Base-by-base conservation (phyloP, 2,113 vertebrate genomes). In the Ptyas mucosa region DNA sequence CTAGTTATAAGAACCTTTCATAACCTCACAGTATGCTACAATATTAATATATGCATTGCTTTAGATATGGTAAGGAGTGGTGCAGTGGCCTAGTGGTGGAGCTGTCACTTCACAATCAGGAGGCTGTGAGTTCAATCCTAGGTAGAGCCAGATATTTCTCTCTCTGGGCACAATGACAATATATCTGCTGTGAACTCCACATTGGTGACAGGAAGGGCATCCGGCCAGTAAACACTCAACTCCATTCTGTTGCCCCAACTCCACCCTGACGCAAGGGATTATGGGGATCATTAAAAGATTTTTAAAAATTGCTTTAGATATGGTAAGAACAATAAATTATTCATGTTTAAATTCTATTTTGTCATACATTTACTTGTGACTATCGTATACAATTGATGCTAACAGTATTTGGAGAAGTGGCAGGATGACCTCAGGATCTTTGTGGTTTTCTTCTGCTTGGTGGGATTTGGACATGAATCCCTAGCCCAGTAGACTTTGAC, bases 41-140 rank as follows among this genome's bases (percentile, higher is more conserved):
- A 85, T 89, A 24, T 92, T 85, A 92, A 34, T 8, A 23, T 85
- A 92, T 92, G 49, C 85, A 85, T 89, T 92, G 8, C 21, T 46
- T 89, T 46, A 57, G 49, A 29, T 54, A 88, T 24, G 7, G 18
- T 89, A 29, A n/a, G 58, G 54, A 55, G 54, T 21, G 54, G 54
- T 21, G 54, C 18, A 21, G 54, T 21, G 54, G 18, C 18, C 54
- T 55, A 21, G 54, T 20, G 18, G 54, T 55, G 54, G 54, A 55
- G 18, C 18, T 55, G 18, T 55, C 18, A 15, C 18, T 4, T 55
- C 54, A 20, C 54, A 55, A 55, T 55, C 54, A 55, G 54, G 54
- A 55, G 54, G 1, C 18, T 55, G 18, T 20, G 54, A 55, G 54
- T 46, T 46, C 43, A 46, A 46, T 46, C 4, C 43, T 46, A 46